These are phyloP conservation scores for Menura novaehollandiae DNA, from an alignment of 2,113 vertebrate genomes.

Conservation along the genomic window DNA sequence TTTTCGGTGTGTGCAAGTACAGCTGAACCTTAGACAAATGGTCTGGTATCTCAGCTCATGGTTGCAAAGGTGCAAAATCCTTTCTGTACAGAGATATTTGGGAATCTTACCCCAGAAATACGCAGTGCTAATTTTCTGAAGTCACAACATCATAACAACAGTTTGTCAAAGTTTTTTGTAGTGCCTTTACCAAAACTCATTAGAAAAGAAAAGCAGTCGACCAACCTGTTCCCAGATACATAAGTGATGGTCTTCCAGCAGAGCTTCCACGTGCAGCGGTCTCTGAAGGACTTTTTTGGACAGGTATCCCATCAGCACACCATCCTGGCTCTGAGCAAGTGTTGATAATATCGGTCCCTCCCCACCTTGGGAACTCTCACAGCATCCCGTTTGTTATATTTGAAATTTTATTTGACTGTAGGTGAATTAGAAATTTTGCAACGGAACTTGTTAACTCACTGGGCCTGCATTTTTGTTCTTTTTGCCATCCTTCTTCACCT, in stretches of 20 bases:
- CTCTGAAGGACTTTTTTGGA: not conserved
- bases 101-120: not conserved
- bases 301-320: not conserved
- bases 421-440: not conserved
- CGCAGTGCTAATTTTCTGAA: not conserved
- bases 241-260: not conserved
- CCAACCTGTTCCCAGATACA: not conserved
- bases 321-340: not conserved
- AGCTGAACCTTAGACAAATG: not conserved
- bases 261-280: not conserved
- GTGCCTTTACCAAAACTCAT: not conserved
- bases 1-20: not conserved
- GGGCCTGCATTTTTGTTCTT: not conserved
- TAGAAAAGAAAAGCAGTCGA: not conserved
- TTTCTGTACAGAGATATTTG: not conserved
- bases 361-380: not conserved
- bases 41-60: not conserved
- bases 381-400: not conserved
- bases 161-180: not conserved
- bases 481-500: not conserved
- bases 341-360: not conserved
- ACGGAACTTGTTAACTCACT: not conserved
- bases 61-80: not conserved
- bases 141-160: accelerated
- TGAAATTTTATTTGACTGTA: not conserved